These are phyloP conservation scores for Micoletzkya japonica DNA, from an alignment of 2,888 invertebrate species.

Conservation along the genomic window DNA sequence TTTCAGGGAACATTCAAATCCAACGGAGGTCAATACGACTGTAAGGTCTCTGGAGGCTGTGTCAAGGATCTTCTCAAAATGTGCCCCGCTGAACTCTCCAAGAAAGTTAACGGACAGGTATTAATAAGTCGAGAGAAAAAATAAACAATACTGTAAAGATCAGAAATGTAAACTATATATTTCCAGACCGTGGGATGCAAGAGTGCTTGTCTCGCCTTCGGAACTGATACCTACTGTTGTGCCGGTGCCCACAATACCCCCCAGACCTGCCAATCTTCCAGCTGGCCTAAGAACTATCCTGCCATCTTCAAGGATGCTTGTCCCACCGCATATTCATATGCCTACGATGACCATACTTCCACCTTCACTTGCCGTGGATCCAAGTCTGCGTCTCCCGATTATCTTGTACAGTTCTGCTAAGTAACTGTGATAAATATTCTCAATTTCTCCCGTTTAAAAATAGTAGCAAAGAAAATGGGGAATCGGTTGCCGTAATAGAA, in stretches of 20 bases:
- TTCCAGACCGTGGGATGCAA: conserved; percentile 65
- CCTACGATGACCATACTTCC: no score
- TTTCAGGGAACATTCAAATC: conserved; percentile 28
- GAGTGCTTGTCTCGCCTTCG: conserved; percentile 68
- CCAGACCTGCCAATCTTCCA: conserved; percentile 65
- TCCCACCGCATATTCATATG: no score
- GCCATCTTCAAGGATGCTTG: conserved; percentile 67
- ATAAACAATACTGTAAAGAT: not conserved
- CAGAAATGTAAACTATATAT: no score
- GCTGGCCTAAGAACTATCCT: conserved; percentile 63
- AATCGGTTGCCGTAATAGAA: no score
- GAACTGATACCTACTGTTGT: conserved; percentile 68
- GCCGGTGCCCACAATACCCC: conserved; percentile 65
- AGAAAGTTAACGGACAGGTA: conserved; percentile 15
- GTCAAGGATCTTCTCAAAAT: conserved; percentile 28
- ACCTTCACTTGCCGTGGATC: no score
- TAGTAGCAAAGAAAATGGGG: no score
- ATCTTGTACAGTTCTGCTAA: no score
- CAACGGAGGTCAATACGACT: conserved; percentile 33
- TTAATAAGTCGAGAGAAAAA: no score
- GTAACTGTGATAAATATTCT: no score
- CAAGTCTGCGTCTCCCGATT: no score
- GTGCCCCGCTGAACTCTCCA: conserved; percentile 17
- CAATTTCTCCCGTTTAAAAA: no score
- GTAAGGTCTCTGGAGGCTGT: conserved; percentile 33